Percentiles rank a stretch among this genome's conserved stretches.
Evolutionary conservation across 2,113 vertebrate genomes (phyloP).

Genomic region (Agapornis roseicollis): DNA sequence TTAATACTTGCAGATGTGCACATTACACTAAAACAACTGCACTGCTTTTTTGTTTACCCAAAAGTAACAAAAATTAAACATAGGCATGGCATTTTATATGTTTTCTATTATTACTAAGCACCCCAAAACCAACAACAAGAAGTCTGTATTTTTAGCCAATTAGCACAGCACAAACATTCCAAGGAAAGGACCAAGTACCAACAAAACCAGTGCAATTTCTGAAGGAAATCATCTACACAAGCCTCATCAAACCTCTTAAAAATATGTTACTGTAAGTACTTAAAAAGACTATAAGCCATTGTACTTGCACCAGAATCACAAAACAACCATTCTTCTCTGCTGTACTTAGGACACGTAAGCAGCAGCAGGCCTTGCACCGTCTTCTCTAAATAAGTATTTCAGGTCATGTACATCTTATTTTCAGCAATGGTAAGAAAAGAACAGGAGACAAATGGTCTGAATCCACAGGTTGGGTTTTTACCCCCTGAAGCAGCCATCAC

Average conservation of each 20-base stretch:
- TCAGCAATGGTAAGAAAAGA: neutral
- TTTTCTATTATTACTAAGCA: neutral
- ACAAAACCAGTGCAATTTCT: neutral
- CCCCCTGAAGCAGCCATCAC: neutral
- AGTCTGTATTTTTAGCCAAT: neutral
- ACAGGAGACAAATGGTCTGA: neutral
- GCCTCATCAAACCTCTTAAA: neutral
- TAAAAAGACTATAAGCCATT: neutral
- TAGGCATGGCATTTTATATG: neutral
- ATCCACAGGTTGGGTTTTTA: neutral
- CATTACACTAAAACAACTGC: rapidly evolving
- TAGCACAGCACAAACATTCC: neutral
- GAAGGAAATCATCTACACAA: neutral
- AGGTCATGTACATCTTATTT: neutral
- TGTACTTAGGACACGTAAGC: neutral
- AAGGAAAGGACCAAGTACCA: neutral
- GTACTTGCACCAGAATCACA: neutral
- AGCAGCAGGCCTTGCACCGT: neutral
- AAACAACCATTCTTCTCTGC: neutral
- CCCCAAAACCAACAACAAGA: neutral
- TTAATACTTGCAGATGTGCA: neutral
- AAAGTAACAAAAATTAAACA: neutral
- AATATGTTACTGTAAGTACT: neutral
- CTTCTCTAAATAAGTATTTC: neutral
- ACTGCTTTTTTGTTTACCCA: neutral